Evolutionary conservation across 2,113 vertebrate genomes (phyloP).

Genomic region (Zootoca vivipara): DNA sequence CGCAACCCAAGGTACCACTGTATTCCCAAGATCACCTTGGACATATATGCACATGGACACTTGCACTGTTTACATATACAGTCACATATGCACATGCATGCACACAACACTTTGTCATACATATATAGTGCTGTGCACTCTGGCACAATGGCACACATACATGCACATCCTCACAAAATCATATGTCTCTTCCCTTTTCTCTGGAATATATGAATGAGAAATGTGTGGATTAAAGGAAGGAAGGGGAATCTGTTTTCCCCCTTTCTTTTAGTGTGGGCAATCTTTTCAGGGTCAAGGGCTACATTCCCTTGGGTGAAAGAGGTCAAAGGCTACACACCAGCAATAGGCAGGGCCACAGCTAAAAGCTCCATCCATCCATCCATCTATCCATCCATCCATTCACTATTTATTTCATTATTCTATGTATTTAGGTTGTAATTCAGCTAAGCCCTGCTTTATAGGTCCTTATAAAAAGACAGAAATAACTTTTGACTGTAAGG

Average conservation of each 20-base stretch:
- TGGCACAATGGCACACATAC: background rate
- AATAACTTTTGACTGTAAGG: background rate
- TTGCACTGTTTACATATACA: rapidly evolving
- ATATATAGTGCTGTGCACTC: background rate
- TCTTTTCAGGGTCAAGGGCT: too few species aligned
- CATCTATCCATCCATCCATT: too few species aligned
- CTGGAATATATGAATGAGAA: background rate
- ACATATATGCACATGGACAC: background rate
- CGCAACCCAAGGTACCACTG: too few species aligned
- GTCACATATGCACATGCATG: background rate
- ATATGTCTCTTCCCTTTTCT: background rate
- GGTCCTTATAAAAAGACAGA: background rate
- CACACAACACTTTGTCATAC: background rate
- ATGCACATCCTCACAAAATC: background rate
- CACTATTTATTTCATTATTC: background rate
- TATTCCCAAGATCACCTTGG: background rate
- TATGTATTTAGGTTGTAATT: too few species aligned
- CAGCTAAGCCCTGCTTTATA: background rate
- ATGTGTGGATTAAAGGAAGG: background rate
- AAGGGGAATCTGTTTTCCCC: background rate
- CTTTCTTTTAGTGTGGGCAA: background rate
- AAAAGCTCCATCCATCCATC: background rate
- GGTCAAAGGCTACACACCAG: background rate
- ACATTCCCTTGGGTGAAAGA: too few species aligned
- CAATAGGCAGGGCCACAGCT: background rate